Evolutionary conservation across 2,113 vertebrate species (phyloP), one percentile per base, ranked within the genome.

Genomic region (Nothoprocta perdicaria): DNA sequence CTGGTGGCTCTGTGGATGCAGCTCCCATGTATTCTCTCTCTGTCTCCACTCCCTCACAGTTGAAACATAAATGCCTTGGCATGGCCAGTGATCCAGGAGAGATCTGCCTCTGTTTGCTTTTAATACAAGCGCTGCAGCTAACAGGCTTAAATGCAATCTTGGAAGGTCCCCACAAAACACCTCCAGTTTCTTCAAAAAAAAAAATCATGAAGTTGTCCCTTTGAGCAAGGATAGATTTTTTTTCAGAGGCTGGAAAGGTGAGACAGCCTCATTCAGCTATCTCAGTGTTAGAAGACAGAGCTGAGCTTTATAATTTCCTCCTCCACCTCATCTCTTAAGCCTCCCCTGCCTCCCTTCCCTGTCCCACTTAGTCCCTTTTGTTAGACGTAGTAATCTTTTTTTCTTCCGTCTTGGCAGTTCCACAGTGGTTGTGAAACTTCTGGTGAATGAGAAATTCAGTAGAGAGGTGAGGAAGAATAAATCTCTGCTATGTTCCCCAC

Each of bases 121-220:
- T 76, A 82, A 93, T 50, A 24, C 6, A 23, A 52, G 58, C 10
- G 10, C 81, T 86, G 62, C 74, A 80, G 92, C 82, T 94, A 95
- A 87, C 92, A 91, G 91, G 84, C 92, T 95, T 89, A 94, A 94
- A 95, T 89, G 90, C 63, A 93, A 91, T 84, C 90, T 93, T 40
- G 27, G 45, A 74, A 90, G 88, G 74, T 50, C 27, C 11, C 19
- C 10, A n/a, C 1, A 29, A 58, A 80, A 86, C 95, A 90, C 86
- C 76, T 67, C 93, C 50, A 22, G 57, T 68, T 80, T 90, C 79
- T 65, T 74, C 35, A 15, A 73, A 85, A 85, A 85, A 85, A 94
- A 60, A 76, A 48, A 76, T 82, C 62, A 61, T 45, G 67, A 84
- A 89, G 52, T 91, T 95, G 92, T 93, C 92, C 75, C 89, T 91